Base-by-base conservation (phyloP, 2,113 vertebrate genomes). In the Chaetura pelagica region DNA sequence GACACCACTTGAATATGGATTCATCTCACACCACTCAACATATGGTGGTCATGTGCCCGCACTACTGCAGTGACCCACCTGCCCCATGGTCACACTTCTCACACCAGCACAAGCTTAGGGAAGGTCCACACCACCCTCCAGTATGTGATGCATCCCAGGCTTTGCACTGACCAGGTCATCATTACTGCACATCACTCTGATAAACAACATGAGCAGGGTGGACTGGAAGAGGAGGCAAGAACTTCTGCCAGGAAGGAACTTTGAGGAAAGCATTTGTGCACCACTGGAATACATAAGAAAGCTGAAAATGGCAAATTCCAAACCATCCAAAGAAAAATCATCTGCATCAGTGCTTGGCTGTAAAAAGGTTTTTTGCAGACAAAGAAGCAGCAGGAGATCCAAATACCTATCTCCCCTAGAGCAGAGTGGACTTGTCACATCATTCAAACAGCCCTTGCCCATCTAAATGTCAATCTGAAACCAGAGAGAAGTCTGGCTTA, bases 41-140 rank as follows among this genome's bases (percentile, higher is more conserved):
- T 1, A 7, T 0, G 1, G 21, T 3, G 9, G 58, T 61, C 32
- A 52, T 35, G 48, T 10, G 12, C 49, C 1, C 10, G 12, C 58
- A 12, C 48, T 2, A 30, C n/a, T 48, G 44, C 54, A 34, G 75
- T 26, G 44, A 30, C 29, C 8, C 2, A 7, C 2, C 10, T 3
- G 0, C 21, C 16, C 6, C 34, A 9, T 9, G 30, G 29, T 11
- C 32, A 22, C 2, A 1, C 34, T 72, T 44, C 48, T 32, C 42
- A 57, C 46, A 80, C 38, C 49, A 57, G 52, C 35, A 40, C 35
- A 46, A 44, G 34, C 40, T 11, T 15, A 22, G 20, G 20, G 10
- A 23, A 34, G 24, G 48, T 55, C 46, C 24, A 5, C 29, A 4
- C 2, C 5, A 5, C 16, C 1, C 3, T 12, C 49, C 16, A 12